Conservation (phyloP, 1,140 invertebrate genomes). For the Drepana arcuata region DNA sequence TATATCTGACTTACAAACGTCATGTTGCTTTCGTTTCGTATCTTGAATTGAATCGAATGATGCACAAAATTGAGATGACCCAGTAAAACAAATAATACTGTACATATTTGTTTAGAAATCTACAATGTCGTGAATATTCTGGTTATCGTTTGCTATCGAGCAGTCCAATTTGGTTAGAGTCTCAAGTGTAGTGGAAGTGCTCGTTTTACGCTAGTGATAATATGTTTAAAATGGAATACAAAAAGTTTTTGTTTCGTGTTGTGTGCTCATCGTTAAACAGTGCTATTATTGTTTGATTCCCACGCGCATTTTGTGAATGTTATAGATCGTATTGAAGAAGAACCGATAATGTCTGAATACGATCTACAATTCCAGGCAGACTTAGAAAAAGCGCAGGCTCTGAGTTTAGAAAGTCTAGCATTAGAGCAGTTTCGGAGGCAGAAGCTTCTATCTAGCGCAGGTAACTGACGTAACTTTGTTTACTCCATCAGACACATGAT, state of each 20-base stretch:
- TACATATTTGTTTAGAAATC: slow-evolving; percentile 17
- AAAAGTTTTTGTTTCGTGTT: slow-evolving; percentile 9
- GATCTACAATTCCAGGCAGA: slow-evolving; percentile 88
- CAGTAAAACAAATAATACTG: slow-evolving; percentile 23
- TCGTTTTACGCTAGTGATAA: background rate
- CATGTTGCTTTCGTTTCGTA: no score
- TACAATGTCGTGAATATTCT: slow-evolving; percentile 45
- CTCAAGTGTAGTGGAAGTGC: no score
- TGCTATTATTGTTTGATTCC: slow-evolving; percentile 41
- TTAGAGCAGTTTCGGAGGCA: slow-evolving; percentile 84
- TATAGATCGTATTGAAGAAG: slow-evolving; percentile 33
- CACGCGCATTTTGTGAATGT: slow-evolving; percentile 35
- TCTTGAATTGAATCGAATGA: no score
- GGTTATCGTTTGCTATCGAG: slow-evolving; percentile 27
- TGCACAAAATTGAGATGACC: slow-evolving; percentile 19
- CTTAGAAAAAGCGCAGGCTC: slow-evolving; percentile 86
- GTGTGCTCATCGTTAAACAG: slow-evolving; percentile 29
- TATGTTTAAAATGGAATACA: no score
- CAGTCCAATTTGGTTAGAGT: slow-evolving; percentile 37
- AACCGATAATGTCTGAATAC: slow-evolving; percentile 75
- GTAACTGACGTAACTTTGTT: slow-evolving; percentile 59
- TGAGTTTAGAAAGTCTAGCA: slow-evolving; percentile 88
- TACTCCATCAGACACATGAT: slow-evolving; percentile 35
- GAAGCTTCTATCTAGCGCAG: slow-evolving; percentile 62
- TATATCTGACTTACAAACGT: no score